phyloP scores from a whole-genome alignment of 2,113 vertebrate species.

The Procavia capensis region DNA sequence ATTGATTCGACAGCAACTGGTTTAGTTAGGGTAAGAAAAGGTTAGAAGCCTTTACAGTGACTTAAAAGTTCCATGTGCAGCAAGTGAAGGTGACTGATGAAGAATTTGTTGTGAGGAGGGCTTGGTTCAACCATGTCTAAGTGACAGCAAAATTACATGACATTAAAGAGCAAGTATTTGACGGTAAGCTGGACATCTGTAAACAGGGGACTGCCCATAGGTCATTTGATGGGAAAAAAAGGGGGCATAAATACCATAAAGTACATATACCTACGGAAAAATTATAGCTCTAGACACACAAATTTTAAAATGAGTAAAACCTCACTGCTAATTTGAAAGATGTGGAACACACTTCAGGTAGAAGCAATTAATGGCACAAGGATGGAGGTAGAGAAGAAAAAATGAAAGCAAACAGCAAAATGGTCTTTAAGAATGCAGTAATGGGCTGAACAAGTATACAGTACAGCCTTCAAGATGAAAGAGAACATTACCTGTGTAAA shows the following conservation, averaged over 20 bases:
- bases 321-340: background rate
- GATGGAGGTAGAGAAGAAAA: background rate
- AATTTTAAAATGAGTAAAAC: conserved; percentile 34
- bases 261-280: conserved; percentile 38
- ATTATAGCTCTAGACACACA: background rate
- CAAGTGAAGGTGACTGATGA: too few relatives aligned
- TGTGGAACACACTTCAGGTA: conserved; percentile 20
- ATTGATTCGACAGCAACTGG: too few relatives aligned
- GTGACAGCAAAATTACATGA: too few relatives aligned
- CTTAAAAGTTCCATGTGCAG: too few relatives aligned
- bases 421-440: conserved; percentile 10
- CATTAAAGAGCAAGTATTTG: too few relatives aligned
- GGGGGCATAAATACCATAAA: background rate
- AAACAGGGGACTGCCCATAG: too few relatives aligned
- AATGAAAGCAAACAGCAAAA: conserved; percentile 1
- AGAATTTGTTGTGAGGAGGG: too few relatives aligned
- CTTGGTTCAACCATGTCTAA: too few relatives aligned
- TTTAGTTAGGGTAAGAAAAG: too few relatives aligned
- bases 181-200: too few relatives aligned
- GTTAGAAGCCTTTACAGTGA: too few relatives aligned
- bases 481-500: conserved; percentile 13
- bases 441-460: background rate
- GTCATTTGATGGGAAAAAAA: background rate
- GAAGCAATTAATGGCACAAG: background rate
- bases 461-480: conserved; percentile 29